Evolutionary conservation across 2,888 invertebrate genomes (phyloP), one percentile per base, ranked within the genome.

Genomic region (Notodonta dromedarius): DNA sequence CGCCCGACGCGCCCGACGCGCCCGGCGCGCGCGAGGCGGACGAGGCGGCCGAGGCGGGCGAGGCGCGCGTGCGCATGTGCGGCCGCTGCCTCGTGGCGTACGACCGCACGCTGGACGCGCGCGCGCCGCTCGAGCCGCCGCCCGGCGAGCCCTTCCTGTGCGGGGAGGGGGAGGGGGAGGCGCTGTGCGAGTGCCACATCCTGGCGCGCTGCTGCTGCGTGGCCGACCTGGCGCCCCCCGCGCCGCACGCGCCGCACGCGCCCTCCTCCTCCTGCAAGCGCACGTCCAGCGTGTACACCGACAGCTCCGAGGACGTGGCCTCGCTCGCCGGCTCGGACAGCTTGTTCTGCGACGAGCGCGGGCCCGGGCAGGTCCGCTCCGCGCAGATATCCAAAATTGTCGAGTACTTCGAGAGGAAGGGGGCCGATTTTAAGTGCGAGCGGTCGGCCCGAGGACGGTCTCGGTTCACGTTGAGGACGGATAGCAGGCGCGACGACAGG

Each of bases 401-500:
- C 40, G 97, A 98, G 79, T 98, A 98, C 87, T 98, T 98, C 88
- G 98, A 98, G 88, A 94, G 96, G 56, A 96, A 97, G 83, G 95
- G 96, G 57, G 95, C 94, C 39, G 94, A 92, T 68, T 91, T 94
- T 78, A 88, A 94, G 71, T 94, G 94, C 79, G 86, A 84, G 70
- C 82, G 94, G 2, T 86, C 90, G 11, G 85, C 85, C 46, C 87
- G 87, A 46, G 85, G 84, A 9, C 83, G 78, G 70, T 79, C 78
- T 66, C 79, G 78, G 66, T 79, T 72, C 74, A 78, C 79, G 46
- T 70, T 77, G 74, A 70, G 72, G 58, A 44, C 61, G 56, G 59
- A 42, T n/a, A 35, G 42, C 11, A 35, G 59, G 40, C 58, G 60
- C 58, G 69, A 58, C 7, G 56, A 39, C 13, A 32, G n/a, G 51